Base-by-base conservation (phyloP, 2,113 vertebrate species). In the Lepisosteus oculatus region DNA sequence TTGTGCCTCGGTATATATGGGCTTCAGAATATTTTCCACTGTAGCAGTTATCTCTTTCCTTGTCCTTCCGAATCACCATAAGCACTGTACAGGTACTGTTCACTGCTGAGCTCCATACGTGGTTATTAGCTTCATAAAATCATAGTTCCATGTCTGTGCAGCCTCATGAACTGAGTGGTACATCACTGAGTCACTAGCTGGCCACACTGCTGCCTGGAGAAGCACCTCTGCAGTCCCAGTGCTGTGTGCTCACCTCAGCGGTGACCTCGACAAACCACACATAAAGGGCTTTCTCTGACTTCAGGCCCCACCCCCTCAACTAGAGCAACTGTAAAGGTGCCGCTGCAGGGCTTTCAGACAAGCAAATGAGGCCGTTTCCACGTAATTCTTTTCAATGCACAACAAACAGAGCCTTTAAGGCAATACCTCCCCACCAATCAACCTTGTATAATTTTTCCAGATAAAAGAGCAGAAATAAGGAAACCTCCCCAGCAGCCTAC, bases 181-280 rank as follows among this genome's bases (percentile, higher is more conserved):
- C 57, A 29, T 29, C 12, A 13, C 8, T 75, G 81, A 90, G 91
- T 92, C 90, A 90, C 69, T 69, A 0, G 0, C 78, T 81, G 90
- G 90, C 90, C 91, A 91, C 64, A 69, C 55, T 74, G 74, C 72
- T 76, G 91, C 90, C 89, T 79, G 77, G 15, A 13, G 64, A 44
- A 13, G 64, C 43, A 44, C 3, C 43, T 65, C 43, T 12, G 42
- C n/a, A 65, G 44, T 65, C 43, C 67, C 9, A 8, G 9, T 29
- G 29, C 29, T 29, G 29, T 51, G 14, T 59, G 11, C 14, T 59
- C 57, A 59, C 57, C 57, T 59, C 14, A 11, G 45, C 3, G n/a
- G 9, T 29, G 47, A 54, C 44, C 47, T 67, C 51, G 29, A 41
- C 47, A 15, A 17, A 51, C 15, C 15, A 17, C 8, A 68, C 4